Evolutionary conservation across 2,797 vertebrate species (phyloP), one percentile per base, ranked within the genome.

Genomic region (Simalia tracyae): DNA sequence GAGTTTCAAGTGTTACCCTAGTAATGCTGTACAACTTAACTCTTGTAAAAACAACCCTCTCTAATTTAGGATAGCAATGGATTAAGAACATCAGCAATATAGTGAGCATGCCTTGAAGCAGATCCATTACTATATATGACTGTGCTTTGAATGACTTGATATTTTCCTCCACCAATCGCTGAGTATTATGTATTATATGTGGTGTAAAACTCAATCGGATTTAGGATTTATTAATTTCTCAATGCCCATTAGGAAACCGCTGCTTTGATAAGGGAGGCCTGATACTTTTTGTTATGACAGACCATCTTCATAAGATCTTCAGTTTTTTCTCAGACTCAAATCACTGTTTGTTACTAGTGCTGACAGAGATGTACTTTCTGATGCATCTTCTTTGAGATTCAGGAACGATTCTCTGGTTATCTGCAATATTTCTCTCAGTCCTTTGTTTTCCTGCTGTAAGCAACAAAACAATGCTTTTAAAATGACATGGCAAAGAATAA

Each of bases 361-460:
- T 0, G 99, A 99, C 88, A 99, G 97, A 7, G 98, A 98, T 0
- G 98, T 98, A 96, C 97, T 98, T 93, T 99, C 99, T 0, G 98
- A 98, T 0, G 93, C 93, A 22, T 99, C 98, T 0, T 99, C 99
- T 95, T 98, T 98, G 66, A 99, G 98, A 89, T 98, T 97, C 95
- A 99, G 97, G 96, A 99, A 99, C 0, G 99, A 99, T 94, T 99
- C 99, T 28, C 98, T 98, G 89, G 99, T 99, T 97, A 99, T 99
- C 93, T 99, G 99, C 94, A 99, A 98, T 93, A 99, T 98, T 97
- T 99, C 99, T 95, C 99, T 97, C 87, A 99, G 97, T 66, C 98
- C 98, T 88, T 96, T 98, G 97, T 99, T 99, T 97, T 99, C 99
- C 97, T 99, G 96, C 99, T 99, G 87, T 28, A 97, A 96, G 2